Evolutionary conservation across 1,140 invertebrate species (phyloP), one percentile per base, ranked within the genome.

Genomic region (Drosophila seguyi): DNA sequence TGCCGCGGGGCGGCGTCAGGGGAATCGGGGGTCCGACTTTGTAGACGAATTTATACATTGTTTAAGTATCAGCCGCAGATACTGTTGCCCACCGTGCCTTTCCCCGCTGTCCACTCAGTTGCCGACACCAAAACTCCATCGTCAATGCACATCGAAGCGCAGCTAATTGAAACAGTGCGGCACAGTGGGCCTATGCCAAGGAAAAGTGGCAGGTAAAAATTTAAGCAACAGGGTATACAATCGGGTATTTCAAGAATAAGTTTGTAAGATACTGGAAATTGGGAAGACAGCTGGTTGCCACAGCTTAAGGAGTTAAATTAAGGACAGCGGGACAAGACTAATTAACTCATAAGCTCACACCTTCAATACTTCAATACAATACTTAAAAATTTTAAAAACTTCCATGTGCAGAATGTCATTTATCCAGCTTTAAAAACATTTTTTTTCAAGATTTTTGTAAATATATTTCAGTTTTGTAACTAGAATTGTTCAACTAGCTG

Each of bases 21-120:
- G 42, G 16, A 29, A 42, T 18, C 22, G 31, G 44, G 39, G 18
- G 20, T 39, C 25, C 47, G 83, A 77, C 73, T 91, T 88, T 87
- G 84, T 84, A 88, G 81, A 62, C 77, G 84, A 88, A 87, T 87
- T 87, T 87, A 87, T 87, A 87, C 85, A 87, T 87, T 87, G 84
- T 90, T 90, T 84, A 90, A 87, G 76, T 90, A 88, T 84, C 68
- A 82, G 81, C 84, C 80, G 67, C 84, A 88, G 84, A 74, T 68
- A 75, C 69, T 68, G 55, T 50, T 69, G 27, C 48, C 38, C 50
- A n/a, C 22, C 39, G 60, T 34, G 56, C 29, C 52, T 4, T 31
- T 53, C 41, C 44, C 75, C 59, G 52, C 42, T 56, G 63, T 55
- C 67, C 53, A 53, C 25, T 53, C 74, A 60, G 79, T 72, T 87